Conservation (phyloP, 2,113 vertebrate species). For the Brienomyrus longianalis region DNA sequence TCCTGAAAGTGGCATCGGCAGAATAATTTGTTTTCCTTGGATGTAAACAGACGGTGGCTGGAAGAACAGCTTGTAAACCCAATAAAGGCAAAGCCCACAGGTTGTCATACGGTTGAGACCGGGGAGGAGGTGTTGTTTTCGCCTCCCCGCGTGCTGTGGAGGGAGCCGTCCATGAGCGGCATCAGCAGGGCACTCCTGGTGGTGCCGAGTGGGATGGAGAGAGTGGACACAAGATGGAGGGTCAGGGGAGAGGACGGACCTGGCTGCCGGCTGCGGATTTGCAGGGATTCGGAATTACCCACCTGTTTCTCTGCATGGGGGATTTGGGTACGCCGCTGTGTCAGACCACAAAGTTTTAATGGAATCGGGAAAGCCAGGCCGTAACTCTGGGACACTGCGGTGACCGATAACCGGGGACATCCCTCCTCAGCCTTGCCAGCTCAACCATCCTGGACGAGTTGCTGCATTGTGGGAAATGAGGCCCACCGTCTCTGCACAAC, state of each 20-base stretch:
- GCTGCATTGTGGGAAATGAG: not conserved
- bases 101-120: not conserved
- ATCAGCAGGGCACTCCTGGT: not conserved
- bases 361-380: not conserved
- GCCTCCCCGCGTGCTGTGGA: not conserved
- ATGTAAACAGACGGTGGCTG: constrained; percentile 11
- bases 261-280: not conserved
- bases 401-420: not conserved
- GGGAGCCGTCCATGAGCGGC: not conserved
- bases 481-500: not conserved
- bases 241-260: not conserved
- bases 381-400: not conserved
- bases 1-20: not conserved
- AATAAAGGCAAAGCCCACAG: not conserved
- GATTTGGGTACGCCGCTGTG: constrained; percentile 15
- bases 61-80: not conserved
- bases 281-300: not conserved
- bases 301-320: constrained; percentile 34
- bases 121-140: not conserved
- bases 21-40: not conserved
- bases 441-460: not conserved
- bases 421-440: not conserved
- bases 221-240: not conserved
- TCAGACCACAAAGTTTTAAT: not conserved
- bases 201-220: not conserved